phyloP scores from a whole-genome alignment of 2,888 invertebrate genomes.

The Polyommatus icarus region DNA sequence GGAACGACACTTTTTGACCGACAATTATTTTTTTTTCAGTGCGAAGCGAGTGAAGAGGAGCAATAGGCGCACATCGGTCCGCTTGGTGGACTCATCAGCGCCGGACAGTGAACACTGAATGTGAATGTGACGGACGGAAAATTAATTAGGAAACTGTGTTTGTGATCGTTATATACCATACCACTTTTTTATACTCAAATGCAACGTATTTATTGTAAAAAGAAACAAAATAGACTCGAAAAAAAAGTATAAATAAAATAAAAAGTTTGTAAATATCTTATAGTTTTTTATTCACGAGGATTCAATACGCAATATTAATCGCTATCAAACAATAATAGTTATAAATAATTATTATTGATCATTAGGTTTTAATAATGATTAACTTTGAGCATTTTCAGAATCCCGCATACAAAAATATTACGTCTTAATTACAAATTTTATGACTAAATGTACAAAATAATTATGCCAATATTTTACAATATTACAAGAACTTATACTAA shows the following conservation, averaged over 20 bases:
- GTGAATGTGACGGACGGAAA: constrained; percentile 60
- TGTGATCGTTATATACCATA: constrained; percentile 69
- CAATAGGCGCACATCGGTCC: constrained; percentile 64
- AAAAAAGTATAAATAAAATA: constrained; percentile 69
- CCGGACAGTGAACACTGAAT: constrained; percentile 50
- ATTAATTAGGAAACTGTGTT: constrained; percentile 56
- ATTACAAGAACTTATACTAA: constrained; percentile 59
- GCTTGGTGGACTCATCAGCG: constrained; percentile 51
- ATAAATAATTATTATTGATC: no score
- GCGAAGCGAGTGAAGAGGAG: constrained; percentile 51
- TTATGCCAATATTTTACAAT: constrained; percentile 66
- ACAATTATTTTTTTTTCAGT: constrained; percentile 44
- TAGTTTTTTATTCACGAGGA: constrained; percentile 38
- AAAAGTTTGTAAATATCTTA: constrained; percentile 73
- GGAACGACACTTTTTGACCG: no score
- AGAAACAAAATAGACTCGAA: constrained; percentile 71
- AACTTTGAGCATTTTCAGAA: not conserved
- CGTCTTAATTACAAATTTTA: constrained; percentile 9
- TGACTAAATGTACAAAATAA: constrained; percentile 41
- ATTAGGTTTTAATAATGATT: no score
- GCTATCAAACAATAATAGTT: not conserved
- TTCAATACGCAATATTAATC: not conserved
- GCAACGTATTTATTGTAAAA: constrained; percentile 77
- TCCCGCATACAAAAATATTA: constrained; percentile 30
- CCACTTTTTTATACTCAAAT: constrained; percentile 73